phyloP scores from a whole-genome alignment of 2,888 invertebrate genomes.

The Dinocampus coccinellae region DNA sequence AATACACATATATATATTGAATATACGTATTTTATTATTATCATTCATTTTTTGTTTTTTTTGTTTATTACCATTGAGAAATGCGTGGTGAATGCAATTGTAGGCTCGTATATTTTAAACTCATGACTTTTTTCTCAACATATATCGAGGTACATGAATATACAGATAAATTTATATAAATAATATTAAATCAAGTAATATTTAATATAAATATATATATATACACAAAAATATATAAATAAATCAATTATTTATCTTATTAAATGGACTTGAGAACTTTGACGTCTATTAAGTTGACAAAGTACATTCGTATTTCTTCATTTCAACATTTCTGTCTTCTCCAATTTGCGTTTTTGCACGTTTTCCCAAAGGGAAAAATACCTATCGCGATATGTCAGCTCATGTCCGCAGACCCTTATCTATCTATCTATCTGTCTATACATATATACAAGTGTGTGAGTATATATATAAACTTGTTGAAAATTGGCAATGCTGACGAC shows the following conservation, averaged over 20 bases:
- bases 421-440: too few species aligned
- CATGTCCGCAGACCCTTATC: conserved; percentile 18
- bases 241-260: not conserved
- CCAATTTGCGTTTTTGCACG: not conserved
- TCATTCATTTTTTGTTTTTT: not conserved
- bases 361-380: not conserved
- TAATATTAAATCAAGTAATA: too few species aligned
- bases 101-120: conserved; percentile 18
- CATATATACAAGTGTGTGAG: too few species aligned
- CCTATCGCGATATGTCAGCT: conserved; percentile 22
- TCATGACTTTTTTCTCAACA: too few species aligned
- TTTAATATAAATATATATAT: not conserved
- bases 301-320: too few species aligned
- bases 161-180: too few species aligned
- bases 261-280: too few species aligned
- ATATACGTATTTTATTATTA: not conserved
- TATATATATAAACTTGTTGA: conserved; percentile 26
- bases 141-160: too few species aligned
- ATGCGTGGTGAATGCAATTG: conserved; percentile 23
- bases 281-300: too few species aligned
- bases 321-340: not conserved
- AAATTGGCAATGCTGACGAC: conserved; percentile 49
- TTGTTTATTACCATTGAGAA: conserved; percentile 11
- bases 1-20: not conserved
- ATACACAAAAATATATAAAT: not conserved